Evolutionary conservation across 2,113 vertebrate species (phyloP), one percentile per base, ranked within the genome.

Genomic region (Bagarius yarrelli): DNA sequence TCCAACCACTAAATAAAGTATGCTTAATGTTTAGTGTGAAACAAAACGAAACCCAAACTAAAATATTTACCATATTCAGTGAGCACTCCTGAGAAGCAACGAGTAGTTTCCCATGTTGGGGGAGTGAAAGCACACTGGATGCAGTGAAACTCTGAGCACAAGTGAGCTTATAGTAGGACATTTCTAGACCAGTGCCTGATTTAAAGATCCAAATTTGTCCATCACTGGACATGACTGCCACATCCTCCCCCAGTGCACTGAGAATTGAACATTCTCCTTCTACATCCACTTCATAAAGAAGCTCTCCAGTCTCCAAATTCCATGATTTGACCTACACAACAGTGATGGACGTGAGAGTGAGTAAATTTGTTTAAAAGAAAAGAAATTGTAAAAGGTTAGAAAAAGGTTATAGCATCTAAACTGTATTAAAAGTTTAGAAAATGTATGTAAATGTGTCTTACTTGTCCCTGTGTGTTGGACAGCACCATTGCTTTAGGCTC

Each of bases 301-400:
- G 85, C 57, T 91, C 88, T 0, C 85, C 88, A 1, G 91, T 91
- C 12, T 94, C 92, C 83, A 92, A 83, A 44, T 84, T 81, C 94
- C 88, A 94, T 19, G 89, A 89, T 18, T 40, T 94, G 66, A 95
- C 85, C 95, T 97, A 75, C 0, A 80, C 2, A 34, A 25, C 76
- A 50, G 2, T 36, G 53, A 55, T 5, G 15, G 6, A 59, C 27
- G 8, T 5, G 14, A 19, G 18, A 36, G 16, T 57, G 11, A 18
- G 16, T 47, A 18, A 63, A 57, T 44, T 25, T 53, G 23, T 71
- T 30, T 59, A 30, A 34, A 30, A 19, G 25, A 30, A 4, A 8
- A 72, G 14, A n/a, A 50, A 50, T 14, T n/a, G n/a, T n/a, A 52
- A 27, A 27, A 3, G 27, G 8, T 53, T 50, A 23, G n/a, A n/a